Conservation (phyloP, 2,113 vertebrate species). For the Myiagra hebetior region DNA sequence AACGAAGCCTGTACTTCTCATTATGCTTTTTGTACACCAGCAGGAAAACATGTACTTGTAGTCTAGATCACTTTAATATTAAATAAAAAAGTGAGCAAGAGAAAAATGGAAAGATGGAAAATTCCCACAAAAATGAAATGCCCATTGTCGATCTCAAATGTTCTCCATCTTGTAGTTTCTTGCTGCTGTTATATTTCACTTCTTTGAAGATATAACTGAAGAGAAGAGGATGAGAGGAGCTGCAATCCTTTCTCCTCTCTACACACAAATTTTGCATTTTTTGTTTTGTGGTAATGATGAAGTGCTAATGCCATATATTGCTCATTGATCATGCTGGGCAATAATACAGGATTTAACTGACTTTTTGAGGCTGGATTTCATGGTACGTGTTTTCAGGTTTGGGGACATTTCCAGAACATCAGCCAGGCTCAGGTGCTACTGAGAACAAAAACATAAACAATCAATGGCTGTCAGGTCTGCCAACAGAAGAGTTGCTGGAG, state of each 20-base stretch:
- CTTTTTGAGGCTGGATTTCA: accelerated
- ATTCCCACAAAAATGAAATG: neutral
- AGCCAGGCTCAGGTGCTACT: accelerated
- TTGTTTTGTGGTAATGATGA: neutral
- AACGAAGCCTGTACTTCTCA: neutral
- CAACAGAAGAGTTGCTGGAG: neutral
- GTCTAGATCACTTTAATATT: neutral
- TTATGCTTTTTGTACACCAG: neutral
- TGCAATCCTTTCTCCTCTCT: neutral
- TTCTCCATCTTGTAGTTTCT: neutral
- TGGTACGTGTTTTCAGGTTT: neutral
- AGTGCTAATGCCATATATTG: neutral
- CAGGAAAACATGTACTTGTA: neutral
- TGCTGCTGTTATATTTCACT: neutral
- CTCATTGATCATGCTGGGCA: neutral
- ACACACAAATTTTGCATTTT: neutral
- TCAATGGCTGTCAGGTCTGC: neutral
- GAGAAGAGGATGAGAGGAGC: neutral
- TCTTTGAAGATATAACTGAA: neutral
- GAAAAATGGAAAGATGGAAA: neutral
- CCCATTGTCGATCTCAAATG: neutral
- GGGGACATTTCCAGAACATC: neutral
- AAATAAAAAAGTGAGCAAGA: neutral
- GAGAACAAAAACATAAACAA: neutral
- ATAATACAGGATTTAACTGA: neutral